Conservation (phyloP, 2,113 vertebrate species). For the Corythornis madagascariensis region DNA sequence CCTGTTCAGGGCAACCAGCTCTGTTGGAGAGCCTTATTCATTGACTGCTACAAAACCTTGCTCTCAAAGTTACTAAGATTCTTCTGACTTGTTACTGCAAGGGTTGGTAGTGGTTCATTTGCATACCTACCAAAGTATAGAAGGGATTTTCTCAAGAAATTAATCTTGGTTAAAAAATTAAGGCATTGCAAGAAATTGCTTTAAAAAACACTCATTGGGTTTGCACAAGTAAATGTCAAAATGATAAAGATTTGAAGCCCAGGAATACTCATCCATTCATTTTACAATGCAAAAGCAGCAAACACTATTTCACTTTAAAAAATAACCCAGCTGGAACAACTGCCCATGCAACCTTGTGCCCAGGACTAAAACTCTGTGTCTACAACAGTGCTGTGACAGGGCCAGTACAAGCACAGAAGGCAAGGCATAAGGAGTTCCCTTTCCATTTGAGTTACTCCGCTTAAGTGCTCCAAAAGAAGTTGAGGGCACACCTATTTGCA, state of each 20-base stretch:
- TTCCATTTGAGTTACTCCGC: constrained; percentile 7
- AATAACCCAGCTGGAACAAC: not conserved
- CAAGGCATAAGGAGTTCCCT: not conserved
- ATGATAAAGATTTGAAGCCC: not conserved
- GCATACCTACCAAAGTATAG: not conserved
- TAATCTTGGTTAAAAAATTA: not conserved
- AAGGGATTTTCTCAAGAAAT: not conserved
- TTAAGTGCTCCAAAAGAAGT: not conserved
- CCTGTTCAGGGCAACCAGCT: not conserved
- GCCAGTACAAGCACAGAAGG: not conserved
- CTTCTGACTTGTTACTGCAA: not conserved
- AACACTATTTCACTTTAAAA: not conserved
- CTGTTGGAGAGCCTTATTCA: not conserved
- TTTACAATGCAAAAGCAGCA: not conserved
- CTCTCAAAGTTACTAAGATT: not conserved
- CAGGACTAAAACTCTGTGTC: not conserved
- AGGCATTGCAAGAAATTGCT: not conserved
- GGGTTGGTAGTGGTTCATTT: not conserved
- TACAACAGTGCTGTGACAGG: not conserved
- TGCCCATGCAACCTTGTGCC: not conserved
- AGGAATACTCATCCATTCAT: not conserved
- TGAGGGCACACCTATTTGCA: not conserved
- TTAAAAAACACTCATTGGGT: not conserved
- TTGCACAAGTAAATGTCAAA: not conserved
- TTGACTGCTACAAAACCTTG: not conserved